Conservation (phyloP, 2,113 vertebrate species). For the Ceyx cyanopectus region DNA sequence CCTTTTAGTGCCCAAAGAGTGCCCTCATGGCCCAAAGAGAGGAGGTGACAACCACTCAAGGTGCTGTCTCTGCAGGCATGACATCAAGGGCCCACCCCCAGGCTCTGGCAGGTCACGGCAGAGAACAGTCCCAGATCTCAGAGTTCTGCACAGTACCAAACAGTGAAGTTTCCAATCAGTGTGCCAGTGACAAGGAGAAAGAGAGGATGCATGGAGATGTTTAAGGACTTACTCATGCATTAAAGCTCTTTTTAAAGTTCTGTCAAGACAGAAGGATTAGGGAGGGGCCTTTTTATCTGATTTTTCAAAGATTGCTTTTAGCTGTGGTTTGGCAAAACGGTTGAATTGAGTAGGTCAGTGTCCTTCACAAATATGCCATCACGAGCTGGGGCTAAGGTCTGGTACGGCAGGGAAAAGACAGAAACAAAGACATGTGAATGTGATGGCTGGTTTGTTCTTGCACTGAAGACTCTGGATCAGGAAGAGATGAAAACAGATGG, state of each 20-base stretch:
- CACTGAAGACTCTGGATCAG: neutral
- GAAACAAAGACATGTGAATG: neutral
- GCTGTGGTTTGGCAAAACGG: neutral
- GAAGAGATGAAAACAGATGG: neutral
- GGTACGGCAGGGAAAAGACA: neutral
- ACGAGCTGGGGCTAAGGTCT: neutral
- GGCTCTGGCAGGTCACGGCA: neutral
- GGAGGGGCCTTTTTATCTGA: neutral
- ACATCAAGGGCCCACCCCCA: neutral
- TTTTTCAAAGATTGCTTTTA: neutral
- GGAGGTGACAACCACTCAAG: neutral
- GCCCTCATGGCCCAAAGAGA: neutral
- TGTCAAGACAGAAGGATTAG: neutral
- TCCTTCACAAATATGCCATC: neutral
- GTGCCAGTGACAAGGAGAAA: neutral
- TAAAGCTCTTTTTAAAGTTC: neutral
- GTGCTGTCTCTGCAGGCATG: neutral
- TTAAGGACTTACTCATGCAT: neutral
- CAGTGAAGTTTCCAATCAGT: neutral
- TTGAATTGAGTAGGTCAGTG: neutral
- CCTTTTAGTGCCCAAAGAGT: neutral
- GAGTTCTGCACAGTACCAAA: neutral
- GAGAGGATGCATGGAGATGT: neutral
- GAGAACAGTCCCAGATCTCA: neutral
- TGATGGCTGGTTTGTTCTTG: neutral